Evolutionary conservation across 1,140 invertebrate species (phyloP).

Genomic region (Cotesia typhae): DNA sequence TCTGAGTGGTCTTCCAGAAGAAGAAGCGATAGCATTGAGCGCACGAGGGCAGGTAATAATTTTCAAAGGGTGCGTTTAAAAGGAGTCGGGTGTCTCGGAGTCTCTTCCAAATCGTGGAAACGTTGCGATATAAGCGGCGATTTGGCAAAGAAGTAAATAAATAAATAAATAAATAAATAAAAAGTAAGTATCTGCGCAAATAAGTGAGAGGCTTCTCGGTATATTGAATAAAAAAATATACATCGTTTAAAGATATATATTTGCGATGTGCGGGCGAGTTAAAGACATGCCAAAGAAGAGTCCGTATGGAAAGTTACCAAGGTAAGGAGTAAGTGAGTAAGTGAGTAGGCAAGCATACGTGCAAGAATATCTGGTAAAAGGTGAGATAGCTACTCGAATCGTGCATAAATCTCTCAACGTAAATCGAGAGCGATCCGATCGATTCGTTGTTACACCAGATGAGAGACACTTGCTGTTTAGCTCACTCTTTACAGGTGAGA

Average conservation of each 20-base stretch:
- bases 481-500: too few species aligned
- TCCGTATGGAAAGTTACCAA: slow-evolving; percentile 13
- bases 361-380: too few species aligned
- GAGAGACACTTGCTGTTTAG: too few species aligned
- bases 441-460: too few species aligned
- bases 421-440: background rate
- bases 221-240: slow-evolving; percentile 11
- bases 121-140: slow-evolving; percentile 41
- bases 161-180: too few species aligned
- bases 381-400: slow-evolving; percentile 1
- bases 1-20: background rate
- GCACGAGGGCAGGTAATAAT: slow-evolving; percentile 37
- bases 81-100: slow-evolving; percentile 38
- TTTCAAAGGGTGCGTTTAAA: slow-evolving; percentile 39
- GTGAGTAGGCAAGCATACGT: too few species aligned
- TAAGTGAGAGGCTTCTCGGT: background rate
- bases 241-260: slow-evolving; percentile 22
- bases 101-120: slow-evolving; percentile 41
- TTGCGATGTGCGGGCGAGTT: slow-evolving; percentile 24
- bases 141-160: slow-evolving; percentile 30
- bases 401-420: slow-evolving; percentile 29
- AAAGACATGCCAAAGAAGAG: slow-evolving; percentile 33
- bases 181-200: too few species aligned
- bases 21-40: slow-evolving; percentile 32
- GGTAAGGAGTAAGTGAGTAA: slow-evolving; percentile 6